Evolutionary conservation across 2,888 invertebrate genomes (phyloP), one percentile per base, ranked within the genome.

Genomic region (Macrophya annulata): DNA sequence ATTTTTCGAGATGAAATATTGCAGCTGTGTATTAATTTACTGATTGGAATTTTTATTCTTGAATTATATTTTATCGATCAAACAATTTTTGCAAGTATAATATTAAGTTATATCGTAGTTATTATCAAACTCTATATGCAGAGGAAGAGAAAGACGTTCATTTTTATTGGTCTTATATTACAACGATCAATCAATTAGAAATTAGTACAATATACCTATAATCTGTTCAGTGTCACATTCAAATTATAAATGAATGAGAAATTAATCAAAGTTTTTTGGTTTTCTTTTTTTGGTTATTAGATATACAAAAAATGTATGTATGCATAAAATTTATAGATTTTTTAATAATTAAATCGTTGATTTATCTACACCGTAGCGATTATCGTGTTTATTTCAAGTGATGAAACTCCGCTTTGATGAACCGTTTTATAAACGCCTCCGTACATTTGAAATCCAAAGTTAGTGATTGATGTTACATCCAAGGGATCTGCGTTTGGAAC

Each of bases 361-460:
- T 31, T 31, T 68, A 37, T 74, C n/a, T 74, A 21, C 15, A 21
- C 25, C 8, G 21, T 62, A 79, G 94, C 95, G 91, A 92, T 94
- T 88, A 96, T 95, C 94, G 94, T 95, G 90, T 96, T 95, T 59
- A 96, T 94, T 93, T 96, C 96, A 87, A 96, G 93, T 72, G 96
- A 94, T 2, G 95, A 95, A 10, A 95, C 95, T 15, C 96, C 96
- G 89, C 94, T 94, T 89, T 96, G 96, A 90, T 96, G 96, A 25
- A 94, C 92, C 9, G 95, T 94, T 88, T 94, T 94, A 90, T 96
- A 96, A 86, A 96, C 96, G 17, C 96, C 96, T 31, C 96, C 96
- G 89, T 95, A 96, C 89, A 96, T 94, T 93, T 96, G 96, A 71
- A 96, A 91, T 8, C 96, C 96, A 86, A 96, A 93, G 91, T 95